phyloP scores from a whole-genome alignment of 2,888 invertebrate species.

The Pheosia gnoma region DNA sequence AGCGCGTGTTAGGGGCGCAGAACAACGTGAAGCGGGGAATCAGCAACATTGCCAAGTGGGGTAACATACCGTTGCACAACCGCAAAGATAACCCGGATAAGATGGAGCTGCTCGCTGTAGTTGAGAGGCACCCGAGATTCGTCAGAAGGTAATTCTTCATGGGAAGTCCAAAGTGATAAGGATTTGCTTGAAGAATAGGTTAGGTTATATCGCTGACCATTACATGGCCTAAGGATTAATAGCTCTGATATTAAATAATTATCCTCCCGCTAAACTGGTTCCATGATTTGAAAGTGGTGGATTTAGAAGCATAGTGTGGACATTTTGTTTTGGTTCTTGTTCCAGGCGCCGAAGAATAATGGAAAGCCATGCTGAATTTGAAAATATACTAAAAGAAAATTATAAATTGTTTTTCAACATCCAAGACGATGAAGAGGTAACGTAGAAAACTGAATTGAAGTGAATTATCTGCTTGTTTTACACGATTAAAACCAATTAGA shows the following conservation, averaged over 20 bases:
- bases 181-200: too few species aligned
- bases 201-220: too few species aligned
- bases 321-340: constrained; percentile 13
- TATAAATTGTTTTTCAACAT: constrained; percentile 88
- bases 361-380: constrained; percentile 82
- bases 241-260: too few species aligned
- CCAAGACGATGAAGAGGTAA: constrained; percentile 74
- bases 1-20: constrained; percentile 87
- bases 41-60: constrained; percentile 87
- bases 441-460: neutral
- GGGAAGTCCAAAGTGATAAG: neutral
- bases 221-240: too few species aligned
- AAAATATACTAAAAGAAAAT: constrained; percentile 85
- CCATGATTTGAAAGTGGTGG: too few species aligned
- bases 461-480: neutral
- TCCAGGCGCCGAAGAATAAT: constrained; percentile 69
- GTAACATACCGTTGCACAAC: constrained; percentile 88
- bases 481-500: neutral
- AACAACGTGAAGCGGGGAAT: constrained; percentile 85
- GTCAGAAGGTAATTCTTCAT: constrained; percentile 66
- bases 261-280: too few species aligned
- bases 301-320: too few species aligned
- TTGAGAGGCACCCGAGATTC: constrained; percentile 82
- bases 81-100: constrained; percentile 82
- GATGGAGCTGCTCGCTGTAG: constrained; percentile 81